Evolutionary conservation across 2,113 vertebrate species (phyloP).

Genomic region (Plecotus auritus): DNA sequence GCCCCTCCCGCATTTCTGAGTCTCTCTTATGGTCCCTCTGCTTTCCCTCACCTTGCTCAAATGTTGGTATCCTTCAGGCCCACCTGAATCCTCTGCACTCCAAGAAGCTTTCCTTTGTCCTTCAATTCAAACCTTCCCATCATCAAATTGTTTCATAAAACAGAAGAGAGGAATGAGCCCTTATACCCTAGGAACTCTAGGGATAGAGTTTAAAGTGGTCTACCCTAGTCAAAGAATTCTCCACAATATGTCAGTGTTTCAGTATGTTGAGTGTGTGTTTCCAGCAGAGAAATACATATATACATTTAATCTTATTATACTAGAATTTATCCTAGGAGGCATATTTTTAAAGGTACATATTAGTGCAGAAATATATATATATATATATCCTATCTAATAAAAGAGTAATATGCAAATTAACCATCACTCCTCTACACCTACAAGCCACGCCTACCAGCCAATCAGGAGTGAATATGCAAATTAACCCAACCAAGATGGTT

Average conservation of each 20-base stretch:
- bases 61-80: background rate
- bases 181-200: background rate
- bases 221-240: background rate
- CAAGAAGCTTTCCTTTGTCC: background rate
- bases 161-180: background rate
- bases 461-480: too few species aligned
- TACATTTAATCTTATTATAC: background rate
- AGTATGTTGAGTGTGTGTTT: background rate
- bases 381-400: too few species aligned
- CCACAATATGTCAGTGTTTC: too few species aligned
- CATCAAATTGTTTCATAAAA: background rate
- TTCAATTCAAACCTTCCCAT: background rate
- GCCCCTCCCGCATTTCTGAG: accelerated
- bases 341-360: background rate
- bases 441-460: too few species aligned
- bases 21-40: background rate
- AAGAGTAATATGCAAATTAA: too few species aligned
- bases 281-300: background rate
- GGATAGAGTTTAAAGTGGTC: background rate
- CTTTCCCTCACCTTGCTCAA: background rate
- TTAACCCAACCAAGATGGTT: too few species aligned
- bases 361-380: background rate
- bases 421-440: too few species aligned
- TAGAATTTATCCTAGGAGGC: background rate
- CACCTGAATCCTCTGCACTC: background rate